phyloP scores from a whole-genome alignment of 2,888 invertebrate genomes.

The Leptura quadrifasciata region DNA sequence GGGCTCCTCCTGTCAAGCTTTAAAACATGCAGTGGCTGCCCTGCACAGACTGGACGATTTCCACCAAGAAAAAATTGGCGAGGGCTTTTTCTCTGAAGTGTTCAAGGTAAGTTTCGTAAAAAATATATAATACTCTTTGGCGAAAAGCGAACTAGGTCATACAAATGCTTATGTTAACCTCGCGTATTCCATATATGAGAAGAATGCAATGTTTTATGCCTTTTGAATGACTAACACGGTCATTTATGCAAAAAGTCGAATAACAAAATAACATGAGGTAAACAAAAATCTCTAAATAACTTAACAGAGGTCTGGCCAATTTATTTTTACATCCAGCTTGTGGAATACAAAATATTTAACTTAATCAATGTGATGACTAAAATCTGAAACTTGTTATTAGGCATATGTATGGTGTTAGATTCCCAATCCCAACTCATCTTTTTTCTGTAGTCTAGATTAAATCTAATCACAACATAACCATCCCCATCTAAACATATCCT shows the following conservation, averaged over 20 bases:
- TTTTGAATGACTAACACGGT: slow-evolving; percentile 42
- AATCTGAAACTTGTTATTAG: too few species aligned
- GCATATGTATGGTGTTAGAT: too few species aligned
- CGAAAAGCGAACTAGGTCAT: slow-evolving; percentile 55
- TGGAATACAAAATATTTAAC: slow-evolving; percentile 36
- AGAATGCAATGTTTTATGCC: slow-evolving; percentile 40
- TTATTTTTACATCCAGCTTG: slow-evolving; percentile 52
- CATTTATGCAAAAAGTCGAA: slow-evolving; percentile 44
- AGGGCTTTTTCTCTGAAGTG: slow-evolving; percentile 98
- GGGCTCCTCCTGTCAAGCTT: slow-evolving; percentile 90
- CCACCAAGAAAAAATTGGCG: slow-evolving; percentile 92
- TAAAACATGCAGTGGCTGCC: slow-evolving; percentile 93
- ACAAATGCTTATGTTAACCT: slow-evolving; percentile 55
- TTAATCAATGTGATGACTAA: slow-evolving; percentile 5
- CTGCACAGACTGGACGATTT: slow-evolving; percentile 96
- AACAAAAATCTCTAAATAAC: slow-evolving; percentile 59
- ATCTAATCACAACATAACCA: too few species aligned
- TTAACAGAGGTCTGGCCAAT: slow-evolving; percentile 48
- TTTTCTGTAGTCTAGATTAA: too few species aligned
- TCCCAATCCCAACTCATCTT: too few species aligned
- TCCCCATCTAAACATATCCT: too few species aligned
- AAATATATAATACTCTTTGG: slow-evolving; percentile 36
- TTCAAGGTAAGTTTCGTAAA: slow-evolving; percentile 87
- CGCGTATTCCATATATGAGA: slow-evolving; percentile 55
- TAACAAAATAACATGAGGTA: slow-evolving; percentile 48